Evolutionary conservation across 2,888 invertebrate species (phyloP).

Genomic region (Lordiphosa andalusiaca): DNA sequence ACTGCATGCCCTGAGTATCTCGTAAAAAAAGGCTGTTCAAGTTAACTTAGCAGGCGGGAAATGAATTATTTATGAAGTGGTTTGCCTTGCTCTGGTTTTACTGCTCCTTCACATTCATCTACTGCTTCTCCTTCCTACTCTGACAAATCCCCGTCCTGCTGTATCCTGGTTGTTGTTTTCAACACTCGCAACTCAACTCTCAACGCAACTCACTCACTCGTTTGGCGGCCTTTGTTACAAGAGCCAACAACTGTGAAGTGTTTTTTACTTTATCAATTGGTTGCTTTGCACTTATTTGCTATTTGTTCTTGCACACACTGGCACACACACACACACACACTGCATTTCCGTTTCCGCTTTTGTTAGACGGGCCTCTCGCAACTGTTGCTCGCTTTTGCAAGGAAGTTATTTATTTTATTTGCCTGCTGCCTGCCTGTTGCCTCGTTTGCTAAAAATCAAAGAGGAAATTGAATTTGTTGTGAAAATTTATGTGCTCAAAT

Average conservation of each 20-base stretch:
- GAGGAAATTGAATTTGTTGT: constrained; percentile 74
- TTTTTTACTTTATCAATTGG: constrained; percentile 73
- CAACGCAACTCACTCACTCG: constrained; percentile 17
- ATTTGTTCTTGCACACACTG: constrained; percentile 60
- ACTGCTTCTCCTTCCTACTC: constrained; percentile 30
- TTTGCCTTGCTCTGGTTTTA: constrained; percentile 54
- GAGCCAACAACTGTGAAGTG: constrained; percentile 58
- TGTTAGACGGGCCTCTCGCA: constrained; percentile 56
- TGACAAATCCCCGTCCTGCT: constrained; percentile 20
- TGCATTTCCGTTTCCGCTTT: constrained; percentile 69
- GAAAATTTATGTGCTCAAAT: constrained; percentile 71
- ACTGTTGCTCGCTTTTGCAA: constrained; percentile 63
- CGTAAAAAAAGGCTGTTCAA: constrained; percentile 55
- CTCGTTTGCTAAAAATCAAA: constrained; percentile 70
- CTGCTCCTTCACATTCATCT: constrained; percentile 5
- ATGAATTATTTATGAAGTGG: constrained; percentile 81
- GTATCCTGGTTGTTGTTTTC: constrained; percentile 25
- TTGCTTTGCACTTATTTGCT: constrained; percentile 74
- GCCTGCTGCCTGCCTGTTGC: constrained; percentile 18
- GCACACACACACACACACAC: constrained; percentile 23
- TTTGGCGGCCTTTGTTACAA: constrained; percentile 59
- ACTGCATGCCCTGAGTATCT: constrained; percentile 11
- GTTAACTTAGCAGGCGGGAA: constrained; percentile 71
- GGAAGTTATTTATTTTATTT: constrained; percentile 72
- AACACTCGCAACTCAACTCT: constrained; percentile 28